Base-by-base conservation (phyloP, 2,888 invertebrate genomes). In the Phragmatobia fuliginosa region DNA sequence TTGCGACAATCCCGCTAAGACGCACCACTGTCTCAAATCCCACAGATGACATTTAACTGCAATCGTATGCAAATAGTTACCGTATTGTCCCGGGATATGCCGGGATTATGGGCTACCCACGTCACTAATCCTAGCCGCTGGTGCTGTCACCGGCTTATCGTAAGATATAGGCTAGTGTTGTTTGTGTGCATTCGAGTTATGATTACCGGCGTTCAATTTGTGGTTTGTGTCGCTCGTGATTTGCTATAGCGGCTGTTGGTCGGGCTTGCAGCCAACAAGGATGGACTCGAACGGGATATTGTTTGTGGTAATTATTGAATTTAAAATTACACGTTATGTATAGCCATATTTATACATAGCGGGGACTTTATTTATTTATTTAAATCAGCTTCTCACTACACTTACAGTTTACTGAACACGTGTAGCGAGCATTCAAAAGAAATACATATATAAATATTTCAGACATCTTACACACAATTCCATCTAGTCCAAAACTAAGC, bases 41-140 rank as follows among this genome's bases (percentile, higher is more conserved):
- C 82, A 82, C 85, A 87, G 90, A 93, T 93, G 93, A 94, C 92
- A 86, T 85, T 88, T 93, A 93, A 94, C 93, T 90, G 90, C 87
- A 78, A 90, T 89, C 86, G 87, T 90, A 94, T 94, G 94, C 93
- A 93, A 94, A 94, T 82, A 79, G 83, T 83, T 77, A 76, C 83
- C 74, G 83, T 82, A 81, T 82, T 83, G 82, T 94, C 86, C 89
- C 87, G 86, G 88, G 87, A 90, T 89, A 84, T 85, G 84, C 85
- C 83, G 88, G 91, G 88, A 89, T 85, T 79, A 83, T 79, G 82
- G 81, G 79, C 79, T 81, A 84, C 86, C 84, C 83, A 90, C 91
- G 84, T 88, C 88, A 88, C 89, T 91, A 92, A 91, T 91, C 91
- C 91, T 67, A 82, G 84, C 84, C 88, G 88, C 85, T 88, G 88